Evolutionary conservation across 2,797 vertebrate genomes (phyloP).

Genomic region (Telmatherina bonti): DNA sequence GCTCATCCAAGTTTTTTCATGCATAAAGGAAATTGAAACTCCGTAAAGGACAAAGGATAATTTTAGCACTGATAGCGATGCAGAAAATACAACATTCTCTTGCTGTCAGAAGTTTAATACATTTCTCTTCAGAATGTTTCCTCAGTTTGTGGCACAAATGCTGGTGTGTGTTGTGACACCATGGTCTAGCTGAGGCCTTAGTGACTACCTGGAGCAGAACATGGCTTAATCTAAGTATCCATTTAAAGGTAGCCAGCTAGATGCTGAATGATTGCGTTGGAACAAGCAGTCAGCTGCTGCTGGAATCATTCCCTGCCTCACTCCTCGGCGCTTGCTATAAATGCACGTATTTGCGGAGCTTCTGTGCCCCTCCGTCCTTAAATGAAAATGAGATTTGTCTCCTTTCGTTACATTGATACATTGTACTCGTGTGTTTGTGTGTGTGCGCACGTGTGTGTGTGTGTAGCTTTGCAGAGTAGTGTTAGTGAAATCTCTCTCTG

Average conservation of each 20-base stretch:
- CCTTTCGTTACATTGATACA: slow-evolving; percentile 86
- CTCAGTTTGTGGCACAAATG: slow-evolving; percentile 1
- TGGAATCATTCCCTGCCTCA: slow-evolving; percentile 71
- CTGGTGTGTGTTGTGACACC: slow-evolving; percentile 30
- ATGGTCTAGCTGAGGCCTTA: slow-evolving; percentile 39
- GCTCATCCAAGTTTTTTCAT: neutral
- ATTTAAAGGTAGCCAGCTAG: slow-evolving; percentile 74
- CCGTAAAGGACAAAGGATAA: too few relatives aligned
- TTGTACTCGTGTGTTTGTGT: slow-evolving; percentile 55
- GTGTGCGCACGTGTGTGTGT: slow-evolving; percentile 32
- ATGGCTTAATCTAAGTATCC: slow-evolving; percentile 77
- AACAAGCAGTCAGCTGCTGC: slow-evolving; percentile 69
- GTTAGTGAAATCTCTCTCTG: slow-evolving; percentile 64
- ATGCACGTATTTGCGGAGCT: slow-evolving; percentile 76
- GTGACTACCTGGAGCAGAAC: slow-evolving; percentile 67
- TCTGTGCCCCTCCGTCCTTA: slow-evolving; percentile 73
- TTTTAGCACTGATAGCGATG: too few relatives aligned
- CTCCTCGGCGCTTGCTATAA: slow-evolving; percentile 69
- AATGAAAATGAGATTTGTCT: slow-evolving; percentile 89
- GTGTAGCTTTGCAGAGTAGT: slow-evolving; percentile 45
- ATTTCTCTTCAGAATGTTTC: neutral
- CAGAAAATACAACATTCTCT: neutral
- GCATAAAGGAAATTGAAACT: neutral
- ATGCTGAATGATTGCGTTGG: slow-evolving; percentile 79
- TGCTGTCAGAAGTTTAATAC: neutral